Conservation (phyloP, 2,888 invertebrate genomes). For the Gastracanthus pulcherrimus region DNA sequence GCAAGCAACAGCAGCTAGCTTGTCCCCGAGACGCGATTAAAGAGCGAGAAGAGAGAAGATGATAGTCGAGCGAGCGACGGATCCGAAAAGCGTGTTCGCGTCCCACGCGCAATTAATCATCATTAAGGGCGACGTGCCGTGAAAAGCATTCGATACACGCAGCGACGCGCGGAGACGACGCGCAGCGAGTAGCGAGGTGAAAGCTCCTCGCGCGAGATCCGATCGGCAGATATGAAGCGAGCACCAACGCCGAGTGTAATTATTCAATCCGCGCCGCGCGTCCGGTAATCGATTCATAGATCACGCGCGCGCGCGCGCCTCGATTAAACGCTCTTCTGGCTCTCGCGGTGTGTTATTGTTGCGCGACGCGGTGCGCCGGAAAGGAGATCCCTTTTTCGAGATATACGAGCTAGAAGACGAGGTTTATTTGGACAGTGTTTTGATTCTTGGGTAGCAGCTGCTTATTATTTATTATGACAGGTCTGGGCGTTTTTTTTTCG, state of each 20-base stretch:
- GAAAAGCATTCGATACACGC: constrained; percentile 27
- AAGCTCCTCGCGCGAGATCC: background rate
- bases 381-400: background rate
- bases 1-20: background rate
- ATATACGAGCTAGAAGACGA: no score
- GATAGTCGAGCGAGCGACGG: background rate
- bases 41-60: background rate
- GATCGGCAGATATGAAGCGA: background rate
- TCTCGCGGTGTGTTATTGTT: background rate
- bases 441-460: background rate
- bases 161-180: background rate
- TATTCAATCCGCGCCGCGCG: constrained; percentile 31
- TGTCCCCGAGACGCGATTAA: background rate
- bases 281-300: constrained; percentile 51
- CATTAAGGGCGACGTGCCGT: constrained; percentile 48
- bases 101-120: constrained; percentile 54
- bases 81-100: constrained; percentile 16
- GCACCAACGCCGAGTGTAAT: constrained; percentile 2
- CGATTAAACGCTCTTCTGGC: background rate
- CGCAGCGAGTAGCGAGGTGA: constrained; percentile 4
- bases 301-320: background rate
- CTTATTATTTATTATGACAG: constrained; percentile 26
- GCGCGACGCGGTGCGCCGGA: background rate
- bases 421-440: constrained; percentile 18
- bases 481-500: background rate